Conservation (phyloP, 2,113 vertebrate genomes). For the Mormyrus lacerda region DNA sequence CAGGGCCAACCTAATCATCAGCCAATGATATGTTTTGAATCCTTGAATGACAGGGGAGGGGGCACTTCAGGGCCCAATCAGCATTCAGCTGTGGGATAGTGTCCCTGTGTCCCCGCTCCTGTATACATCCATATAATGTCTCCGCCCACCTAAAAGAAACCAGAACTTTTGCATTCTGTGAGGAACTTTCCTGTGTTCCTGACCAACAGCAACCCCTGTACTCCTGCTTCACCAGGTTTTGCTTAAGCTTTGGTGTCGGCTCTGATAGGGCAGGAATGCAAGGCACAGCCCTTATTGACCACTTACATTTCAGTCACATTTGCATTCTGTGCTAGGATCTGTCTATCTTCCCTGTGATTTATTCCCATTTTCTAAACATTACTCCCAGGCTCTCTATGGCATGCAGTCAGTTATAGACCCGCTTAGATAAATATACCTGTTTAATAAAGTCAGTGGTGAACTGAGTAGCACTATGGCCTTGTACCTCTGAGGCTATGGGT, state of each 20-base stretch:
- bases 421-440: neutral
- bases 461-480: neutral
- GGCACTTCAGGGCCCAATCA: neutral
- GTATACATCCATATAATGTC: neutral
- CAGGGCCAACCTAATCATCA: neutral
- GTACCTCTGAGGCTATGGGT: neutral
- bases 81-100: neutral
- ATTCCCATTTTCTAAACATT: neutral
- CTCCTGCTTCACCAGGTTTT: neutral
- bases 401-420: neutral
- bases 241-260: neutral
- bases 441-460: neutral
- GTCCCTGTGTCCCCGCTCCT: neutral
- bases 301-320: neutral
- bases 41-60: neutral
- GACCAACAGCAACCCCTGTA: neutral
- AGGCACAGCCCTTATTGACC: neutral
- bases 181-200: neutral
- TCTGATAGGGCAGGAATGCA: neutral
- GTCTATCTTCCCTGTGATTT: neutral
- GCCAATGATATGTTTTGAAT: neutral
- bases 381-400: neutral
- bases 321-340: neutral
- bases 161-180: neutral
- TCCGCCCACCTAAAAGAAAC: neutral